phyloP scores from a whole-genome alignment of 2,797 vertebrate species.

The Rhabdophis nuchalis region DNA sequence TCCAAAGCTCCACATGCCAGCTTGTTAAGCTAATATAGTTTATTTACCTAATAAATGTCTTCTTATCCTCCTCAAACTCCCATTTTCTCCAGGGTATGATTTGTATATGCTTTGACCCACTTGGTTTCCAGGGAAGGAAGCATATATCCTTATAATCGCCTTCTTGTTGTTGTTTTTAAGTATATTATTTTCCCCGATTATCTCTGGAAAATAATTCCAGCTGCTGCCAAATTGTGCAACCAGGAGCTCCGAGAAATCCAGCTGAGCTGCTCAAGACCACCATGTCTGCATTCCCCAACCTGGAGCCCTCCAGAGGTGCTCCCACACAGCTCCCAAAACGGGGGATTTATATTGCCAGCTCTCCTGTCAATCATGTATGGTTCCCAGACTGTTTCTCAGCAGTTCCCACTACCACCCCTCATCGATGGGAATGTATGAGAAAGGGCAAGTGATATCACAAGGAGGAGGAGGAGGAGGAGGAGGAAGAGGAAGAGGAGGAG shows the following conservation, averaged over 20 bases:
- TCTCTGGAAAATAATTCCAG: neutral
- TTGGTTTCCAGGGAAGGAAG: constrained; percentile 16
- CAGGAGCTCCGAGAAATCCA: neutral
- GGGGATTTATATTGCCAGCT: neutral
- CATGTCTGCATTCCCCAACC: neutral
- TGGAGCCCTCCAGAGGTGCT: neutral
- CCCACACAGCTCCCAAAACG: neutral
- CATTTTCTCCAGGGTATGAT: neutral
- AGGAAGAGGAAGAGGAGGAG: neutral
- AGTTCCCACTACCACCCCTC: neutral
- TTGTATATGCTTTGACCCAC: fast-evolving
- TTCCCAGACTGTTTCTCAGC: neutral
- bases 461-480: neutral
- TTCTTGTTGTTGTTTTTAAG: constrained; percentile 8
- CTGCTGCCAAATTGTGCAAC: neutral
- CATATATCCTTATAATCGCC: constrained; percentile 6
- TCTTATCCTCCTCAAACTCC: constrained; percentile 17
- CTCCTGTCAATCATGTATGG: neutral
- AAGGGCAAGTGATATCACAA: neutral
- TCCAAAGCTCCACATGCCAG: neutral
- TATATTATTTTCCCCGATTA: neutral
- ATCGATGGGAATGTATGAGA: neutral
- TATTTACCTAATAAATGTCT: neutral
- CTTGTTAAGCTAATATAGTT: neutral
- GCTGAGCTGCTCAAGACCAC: neutral